Conservation (phyloP, 1,140 invertebrate species). For the Brachionus sp. region DNA sequence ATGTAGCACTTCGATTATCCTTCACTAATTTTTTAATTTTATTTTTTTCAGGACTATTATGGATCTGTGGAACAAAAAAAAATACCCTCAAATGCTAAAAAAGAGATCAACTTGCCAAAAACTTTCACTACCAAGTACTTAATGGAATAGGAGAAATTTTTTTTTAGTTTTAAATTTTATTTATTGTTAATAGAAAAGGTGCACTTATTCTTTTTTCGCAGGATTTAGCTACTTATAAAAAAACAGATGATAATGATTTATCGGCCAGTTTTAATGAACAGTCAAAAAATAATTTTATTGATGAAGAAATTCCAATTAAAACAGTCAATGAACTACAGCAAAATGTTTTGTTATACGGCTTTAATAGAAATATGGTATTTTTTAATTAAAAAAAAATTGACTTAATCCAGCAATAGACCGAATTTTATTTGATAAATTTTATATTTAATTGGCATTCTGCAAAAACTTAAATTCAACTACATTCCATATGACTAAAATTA, state of each 20-base stretch:
- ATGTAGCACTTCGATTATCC: not conserved
- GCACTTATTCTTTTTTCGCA: conserved; percentile 9
- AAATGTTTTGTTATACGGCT: conserved; percentile 23
- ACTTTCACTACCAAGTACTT: conserved; percentile 21
- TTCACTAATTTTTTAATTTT: not conserved
- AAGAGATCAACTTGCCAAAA: conserved; percentile 23
- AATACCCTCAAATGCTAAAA: not conserved
- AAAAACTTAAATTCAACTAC: too few species aligned
- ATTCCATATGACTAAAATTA: too few species aligned
- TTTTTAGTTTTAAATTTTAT: not conserved
- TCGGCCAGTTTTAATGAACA: not conserved
- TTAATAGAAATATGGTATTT: conserved; percentile 18
- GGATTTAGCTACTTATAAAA: not conserved
- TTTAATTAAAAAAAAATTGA: not conserved
- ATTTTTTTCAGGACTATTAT: not conserved
- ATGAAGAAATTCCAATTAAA: not conserved
- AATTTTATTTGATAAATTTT: too few species aligned
- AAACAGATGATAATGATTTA: not conserved
- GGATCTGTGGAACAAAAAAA: not conserved
- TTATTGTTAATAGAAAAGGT: not conserved
- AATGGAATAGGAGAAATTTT: not conserved
- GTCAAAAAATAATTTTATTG: not conserved
- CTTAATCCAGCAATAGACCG: too few species aligned
- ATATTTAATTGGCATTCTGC: too few species aligned
- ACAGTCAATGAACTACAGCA: conserved; percentile 6